phyloP scores from a whole-genome alignment of 2,888 invertebrate genomes.

The Tolmerus cingulatus region DNA sequence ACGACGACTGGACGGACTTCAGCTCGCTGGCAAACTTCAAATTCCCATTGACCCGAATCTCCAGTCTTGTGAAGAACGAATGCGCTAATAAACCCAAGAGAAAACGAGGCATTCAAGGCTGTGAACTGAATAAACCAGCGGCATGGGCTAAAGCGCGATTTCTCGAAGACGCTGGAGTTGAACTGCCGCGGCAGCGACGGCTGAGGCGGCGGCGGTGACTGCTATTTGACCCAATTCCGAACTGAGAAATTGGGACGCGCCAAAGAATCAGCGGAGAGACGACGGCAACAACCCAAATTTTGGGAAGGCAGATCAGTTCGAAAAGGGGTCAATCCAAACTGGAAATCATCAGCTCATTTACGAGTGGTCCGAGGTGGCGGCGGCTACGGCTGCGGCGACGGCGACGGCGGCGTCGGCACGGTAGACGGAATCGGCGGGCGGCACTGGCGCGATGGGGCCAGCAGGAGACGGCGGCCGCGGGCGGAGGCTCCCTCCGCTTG shows the following conservation, averaged over 20 bases:
- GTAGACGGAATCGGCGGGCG: background rate
- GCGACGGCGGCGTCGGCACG: background rate
- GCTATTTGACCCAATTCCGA: slow-evolving; percentile 45
- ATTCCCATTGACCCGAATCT: slow-evolving; percentile 49
- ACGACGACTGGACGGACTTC: slow-evolving; percentile 29
- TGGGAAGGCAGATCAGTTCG: slow-evolving; percentile 33
- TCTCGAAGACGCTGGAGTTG: slow-evolving; percentile 12
- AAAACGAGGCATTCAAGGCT: slow-evolving; percentile 37
- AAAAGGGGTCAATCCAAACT: slow-evolving; percentile 34
- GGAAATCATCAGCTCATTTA: slow-evolving; percentile 35
- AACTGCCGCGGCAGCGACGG: background rate
- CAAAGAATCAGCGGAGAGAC: slow-evolving; percentile 14
- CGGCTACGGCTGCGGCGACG: background rate
- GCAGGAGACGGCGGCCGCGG: background rate
- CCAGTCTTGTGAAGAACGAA: slow-evolving; percentile 35
- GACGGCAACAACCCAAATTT: background rate
- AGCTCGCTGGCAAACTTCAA: slow-evolving; percentile 41
- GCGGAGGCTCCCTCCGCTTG: background rate
- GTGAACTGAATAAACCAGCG: slow-evolving; percentile 7
- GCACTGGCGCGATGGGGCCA: background rate
- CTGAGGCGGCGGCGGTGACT: background rate
- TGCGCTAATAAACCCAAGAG: slow-evolving; percentile 40
- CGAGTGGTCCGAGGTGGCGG: background rate
- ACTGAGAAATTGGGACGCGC: slow-evolving; percentile 17
- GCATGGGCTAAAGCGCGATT: slow-evolving; percentile 42